These are phyloP conservation scores for Charina bottae DNA, from an alignment of 2,113 vertebrate species.

Conservation along the genomic window DNA sequence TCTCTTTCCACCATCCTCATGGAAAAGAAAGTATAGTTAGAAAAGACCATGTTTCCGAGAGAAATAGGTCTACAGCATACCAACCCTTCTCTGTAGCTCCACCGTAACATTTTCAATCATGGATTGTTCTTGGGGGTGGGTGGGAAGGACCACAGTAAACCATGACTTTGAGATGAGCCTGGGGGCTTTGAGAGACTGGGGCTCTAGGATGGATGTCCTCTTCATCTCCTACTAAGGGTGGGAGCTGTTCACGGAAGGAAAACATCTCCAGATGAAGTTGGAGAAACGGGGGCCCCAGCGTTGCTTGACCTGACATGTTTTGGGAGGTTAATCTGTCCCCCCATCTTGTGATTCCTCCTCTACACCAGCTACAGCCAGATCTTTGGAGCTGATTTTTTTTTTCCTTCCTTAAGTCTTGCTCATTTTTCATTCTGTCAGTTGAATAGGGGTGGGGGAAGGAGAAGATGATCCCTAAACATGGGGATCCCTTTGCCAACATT, in stretches of 20 bases:
- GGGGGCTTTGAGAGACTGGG: not conserved
- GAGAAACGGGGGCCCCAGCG: not conserved
- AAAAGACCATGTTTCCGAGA: not conserved
- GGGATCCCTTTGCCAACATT: rapidly evolving
- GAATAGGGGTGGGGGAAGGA: not conserved
- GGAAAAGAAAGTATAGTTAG: not conserved
- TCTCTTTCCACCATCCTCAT: not conserved
- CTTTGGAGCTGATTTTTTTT: not conserved
- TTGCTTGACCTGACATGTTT: rapidly evolving
- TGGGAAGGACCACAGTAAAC: not conserved
- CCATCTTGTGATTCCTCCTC: not conserved
- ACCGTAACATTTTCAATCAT: not conserved
- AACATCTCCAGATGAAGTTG: not conserved
- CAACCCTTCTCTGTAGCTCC: not conserved
- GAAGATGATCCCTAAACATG: not conserved
- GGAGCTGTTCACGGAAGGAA: not conserved
- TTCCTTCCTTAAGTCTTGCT: not conserved
- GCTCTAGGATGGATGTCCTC: not conserved
- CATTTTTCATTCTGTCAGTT: not conserved
- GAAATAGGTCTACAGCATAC: not conserved
- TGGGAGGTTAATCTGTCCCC: not conserved
- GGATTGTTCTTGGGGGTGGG: not conserved
- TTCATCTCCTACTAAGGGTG: not conserved
- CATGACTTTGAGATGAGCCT: not conserved
- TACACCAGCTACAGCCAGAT: not conserved